Conservation (phyloP, 2,888 invertebrate species). For the Cistogaster globosa region DNA sequence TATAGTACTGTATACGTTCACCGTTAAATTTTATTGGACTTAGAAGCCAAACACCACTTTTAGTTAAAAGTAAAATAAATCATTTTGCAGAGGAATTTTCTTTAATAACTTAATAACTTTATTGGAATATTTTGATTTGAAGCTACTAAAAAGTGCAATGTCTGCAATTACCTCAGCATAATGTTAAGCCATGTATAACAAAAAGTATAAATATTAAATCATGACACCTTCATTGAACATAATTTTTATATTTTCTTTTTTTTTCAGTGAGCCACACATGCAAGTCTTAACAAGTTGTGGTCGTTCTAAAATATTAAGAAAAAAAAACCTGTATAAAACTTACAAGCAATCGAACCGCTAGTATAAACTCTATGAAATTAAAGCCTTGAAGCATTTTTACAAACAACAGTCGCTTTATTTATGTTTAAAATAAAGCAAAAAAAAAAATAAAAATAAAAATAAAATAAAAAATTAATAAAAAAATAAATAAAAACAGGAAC, state of each 20-base stretch:
- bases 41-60: too few relatives aligned
- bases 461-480: too few relatives aligned
- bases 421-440: neutral
- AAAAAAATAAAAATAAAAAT: too few relatives aligned
- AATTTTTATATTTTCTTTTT: neutral
- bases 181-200: neutral
- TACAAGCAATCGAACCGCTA: too few relatives aligned
- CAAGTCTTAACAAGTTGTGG: constrained; percentile 29
- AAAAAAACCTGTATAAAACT: too few relatives aligned
- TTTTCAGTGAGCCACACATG: neutral
- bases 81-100: too few relatives aligned
- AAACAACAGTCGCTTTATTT: constrained; percentile 21
- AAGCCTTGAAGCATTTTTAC: neutral
- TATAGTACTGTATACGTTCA: too few relatives aligned
- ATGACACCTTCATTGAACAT: constrained; percentile 46
- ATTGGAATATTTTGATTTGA: constrained; percentile 10
- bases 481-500: too few relatives aligned
- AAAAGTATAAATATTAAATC: constrained; percentile 36
- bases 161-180: neutral
- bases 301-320: constrained; percentile 19
- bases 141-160: neutral
- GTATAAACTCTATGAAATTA: neutral
- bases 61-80: too few relatives aligned
- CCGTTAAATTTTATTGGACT: too few relatives aligned
- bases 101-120: too few relatives aligned